A percentile compares a stretch with the other conserved stretches of the same genome.
phyloP scores from a whole-genome alignment of 2,797 vertebrate species.

The Pipistrellus pygmaeus region DNA sequence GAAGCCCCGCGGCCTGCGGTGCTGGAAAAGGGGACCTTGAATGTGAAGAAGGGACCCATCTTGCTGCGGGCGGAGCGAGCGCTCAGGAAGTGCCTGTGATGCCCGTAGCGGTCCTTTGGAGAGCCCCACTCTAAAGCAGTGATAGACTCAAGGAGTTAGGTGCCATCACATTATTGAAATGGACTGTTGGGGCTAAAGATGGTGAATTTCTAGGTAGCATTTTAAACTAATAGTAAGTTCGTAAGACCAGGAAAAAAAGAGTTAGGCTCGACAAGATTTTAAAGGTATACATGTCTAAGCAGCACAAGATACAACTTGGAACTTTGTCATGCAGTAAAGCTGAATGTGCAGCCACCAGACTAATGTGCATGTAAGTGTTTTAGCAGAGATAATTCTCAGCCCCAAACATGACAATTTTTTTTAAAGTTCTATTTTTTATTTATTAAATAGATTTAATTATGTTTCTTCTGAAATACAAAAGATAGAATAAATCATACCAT shows the following conservation, averaged over 20 bases:
- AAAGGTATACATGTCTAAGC: slow-evolving; percentile 8
- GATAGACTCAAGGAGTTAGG: neutral
- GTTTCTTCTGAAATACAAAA: no score
- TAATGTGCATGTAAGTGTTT: neutral
- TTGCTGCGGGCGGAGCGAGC: neutral
- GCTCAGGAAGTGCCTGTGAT: neutral
- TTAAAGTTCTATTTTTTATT: slow-evolving; percentile 54
- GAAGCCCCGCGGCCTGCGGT: neutral
- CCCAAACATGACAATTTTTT: slow-evolving; percentile 69
- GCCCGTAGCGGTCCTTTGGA: neutral
- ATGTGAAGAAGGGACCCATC: neutral
- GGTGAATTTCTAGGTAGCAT: slow-evolving; percentile 32
- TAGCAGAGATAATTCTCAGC: slow-evolving; percentile 66
- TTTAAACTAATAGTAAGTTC: slow-evolving; percentile 39
- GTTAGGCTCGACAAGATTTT: neutral
- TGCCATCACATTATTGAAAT: neutral
- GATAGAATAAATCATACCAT: no score
- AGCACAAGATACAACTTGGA: slow-evolving; percentile 50
- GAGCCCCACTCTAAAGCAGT: neutral
- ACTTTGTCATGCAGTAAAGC: slow-evolving; percentile 43
- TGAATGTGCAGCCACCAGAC: neutral
- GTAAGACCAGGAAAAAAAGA: slow-evolving; percentile 48
- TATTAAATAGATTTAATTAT: no score
- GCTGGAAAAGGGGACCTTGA: neutral
- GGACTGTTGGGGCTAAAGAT: neutral